Conservation (phyloP, 92 coral and sea anemone genomes). For the Scolanthus callimorphus region DNA sequence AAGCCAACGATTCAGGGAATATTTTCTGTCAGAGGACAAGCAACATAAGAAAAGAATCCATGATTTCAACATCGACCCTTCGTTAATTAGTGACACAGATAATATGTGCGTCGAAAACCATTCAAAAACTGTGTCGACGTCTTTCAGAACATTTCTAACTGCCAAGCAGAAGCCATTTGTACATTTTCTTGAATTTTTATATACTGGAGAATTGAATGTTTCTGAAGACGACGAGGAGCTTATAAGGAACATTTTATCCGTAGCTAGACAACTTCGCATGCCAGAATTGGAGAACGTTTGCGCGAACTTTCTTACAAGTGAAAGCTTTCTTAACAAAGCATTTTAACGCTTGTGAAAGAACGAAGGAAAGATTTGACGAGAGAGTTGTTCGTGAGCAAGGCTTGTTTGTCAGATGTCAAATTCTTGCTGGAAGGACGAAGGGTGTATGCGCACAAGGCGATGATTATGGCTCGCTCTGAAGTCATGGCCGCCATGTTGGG, state of each 20-base stretch:
- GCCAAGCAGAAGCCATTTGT: slow-evolving; percentile 44
- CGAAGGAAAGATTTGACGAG: slow-evolving; percentile 1
- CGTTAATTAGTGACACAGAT: no score
- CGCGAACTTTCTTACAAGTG: slow-evolving; percentile 34
- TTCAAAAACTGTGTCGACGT: no score
- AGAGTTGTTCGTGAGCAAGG: slow-evolving; percentile 67
- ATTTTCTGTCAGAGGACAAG: slow-evolving; percentile 2
- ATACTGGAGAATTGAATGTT: slow-evolving; percentile 51
- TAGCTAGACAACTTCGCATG: slow-evolving; percentile 24
- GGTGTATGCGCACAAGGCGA: slow-evolving; percentile 72
- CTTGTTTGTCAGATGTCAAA: slow-evolving; percentile 75
- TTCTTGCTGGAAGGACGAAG: slow-evolving; percentile 56
- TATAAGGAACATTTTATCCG: slow-evolving; percentile 20
- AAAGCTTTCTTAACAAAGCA: no score
- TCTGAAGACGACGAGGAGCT: slow-evolving; percentile 36
- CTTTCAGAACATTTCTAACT: no score
- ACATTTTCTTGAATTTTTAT: slow-evolving; percentile 63
- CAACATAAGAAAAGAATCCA: not conserved
- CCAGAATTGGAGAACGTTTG: slow-evolving; percentile 44
- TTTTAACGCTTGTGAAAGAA: no score
- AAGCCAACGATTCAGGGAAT: slow-evolving; percentile 22
- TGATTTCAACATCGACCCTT: no score
- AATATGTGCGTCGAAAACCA: no score
- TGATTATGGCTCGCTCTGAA: slow-evolving; percentile 84
- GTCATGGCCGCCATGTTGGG: slow-evolving; percentile 95